Conservation (phyloP, 2,113 vertebrate species). For the Crotalus tigris region DNA sequence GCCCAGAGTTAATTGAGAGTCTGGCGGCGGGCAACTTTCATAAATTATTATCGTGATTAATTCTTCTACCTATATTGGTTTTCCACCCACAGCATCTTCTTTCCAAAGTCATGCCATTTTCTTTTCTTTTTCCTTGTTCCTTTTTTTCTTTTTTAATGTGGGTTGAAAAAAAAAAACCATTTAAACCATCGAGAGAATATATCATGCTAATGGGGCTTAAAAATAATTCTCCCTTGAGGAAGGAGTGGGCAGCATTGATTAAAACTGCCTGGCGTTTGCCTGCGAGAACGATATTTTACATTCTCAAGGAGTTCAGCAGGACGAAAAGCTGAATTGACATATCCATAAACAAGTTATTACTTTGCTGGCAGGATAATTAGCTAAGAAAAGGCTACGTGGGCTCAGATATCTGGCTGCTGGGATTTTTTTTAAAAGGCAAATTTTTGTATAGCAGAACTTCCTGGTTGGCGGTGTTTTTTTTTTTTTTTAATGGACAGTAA, state of each 20-base stretch:
- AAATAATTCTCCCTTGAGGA: slow-evolving; percentile 26
- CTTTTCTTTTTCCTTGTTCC: too few relatives aligned
- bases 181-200: slow-evolving; percentile 13
- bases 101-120: background rate
- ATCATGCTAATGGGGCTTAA: slow-evolving; percentile 18
- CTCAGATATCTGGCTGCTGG: slow-evolving; percentile 16
- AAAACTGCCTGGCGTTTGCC: slow-evolving; percentile 15
- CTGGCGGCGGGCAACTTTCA: background rate
- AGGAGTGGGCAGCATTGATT: background rate
- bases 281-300: background rate
- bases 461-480: background rate
- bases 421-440: background rate
- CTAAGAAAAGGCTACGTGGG: slow-evolving; percentile 50
- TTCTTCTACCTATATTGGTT: background rate
- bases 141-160: background rate
- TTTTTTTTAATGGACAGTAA: background rate
- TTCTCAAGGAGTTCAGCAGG: slow-evolving; percentile 32
- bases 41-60: background rate
- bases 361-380: slow-evolving; percentile 24
- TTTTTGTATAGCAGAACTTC: background rate
- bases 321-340: slow-evolving; percentile 43
- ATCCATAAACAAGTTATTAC: slow-evolving; percentile 51
- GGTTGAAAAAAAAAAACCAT: slow-evolving; percentile 1
- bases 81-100: background rate
- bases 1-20: background rate